Base-by-base conservation (phyloP, 2,888 invertebrate genomes). In the Opisthograptis luteolata region DNA sequence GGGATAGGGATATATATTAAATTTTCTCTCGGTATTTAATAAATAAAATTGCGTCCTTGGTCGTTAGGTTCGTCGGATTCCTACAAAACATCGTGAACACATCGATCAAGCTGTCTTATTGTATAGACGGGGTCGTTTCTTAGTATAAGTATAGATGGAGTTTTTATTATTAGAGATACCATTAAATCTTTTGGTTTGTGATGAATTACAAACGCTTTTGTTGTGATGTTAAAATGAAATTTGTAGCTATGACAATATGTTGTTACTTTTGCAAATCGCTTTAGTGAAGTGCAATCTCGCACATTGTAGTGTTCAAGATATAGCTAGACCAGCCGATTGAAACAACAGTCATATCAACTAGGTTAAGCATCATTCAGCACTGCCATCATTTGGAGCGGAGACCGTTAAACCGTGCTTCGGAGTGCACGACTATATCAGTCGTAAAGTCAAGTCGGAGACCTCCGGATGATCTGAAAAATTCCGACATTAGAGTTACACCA, bases 61-160 rank as follows among this genome's bases (percentile, higher is more conserved):
- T 75, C 74, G 73, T 75, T 76, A 74, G 69, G 71, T 70, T 72
- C 70, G 68, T 63, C 50, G 66, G 68, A 73, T 69, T 78, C 70
- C 69, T 66, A 79, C 76, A 79, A 81, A 79, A 79, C 78, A 79
- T 79, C 76, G 76, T 67, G 71, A 80, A 76, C 76, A 65, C 83
- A 84, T 85, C 84, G 74, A 84, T 85, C 85, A 85, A 83, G 67
- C 77, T 79, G 84, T 81, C 82, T 77, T 77, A 70, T 76, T 76
- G 76, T 78, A 83, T 80, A 81, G 84, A 79, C 74, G 75, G 70
- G 74, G 72, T 73, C 75, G 72, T 58, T 74, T 68, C 58, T 70
- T 64, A 55, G 66, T 73, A 73, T 75, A 74, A 73, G 68, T 68
- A 67, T 57, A 63, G 64, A 70, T 68, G 62, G 66, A 64, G 73